Conservation (phyloP, 2,888 invertebrate species). For the Tridacna gigas region DNA sequence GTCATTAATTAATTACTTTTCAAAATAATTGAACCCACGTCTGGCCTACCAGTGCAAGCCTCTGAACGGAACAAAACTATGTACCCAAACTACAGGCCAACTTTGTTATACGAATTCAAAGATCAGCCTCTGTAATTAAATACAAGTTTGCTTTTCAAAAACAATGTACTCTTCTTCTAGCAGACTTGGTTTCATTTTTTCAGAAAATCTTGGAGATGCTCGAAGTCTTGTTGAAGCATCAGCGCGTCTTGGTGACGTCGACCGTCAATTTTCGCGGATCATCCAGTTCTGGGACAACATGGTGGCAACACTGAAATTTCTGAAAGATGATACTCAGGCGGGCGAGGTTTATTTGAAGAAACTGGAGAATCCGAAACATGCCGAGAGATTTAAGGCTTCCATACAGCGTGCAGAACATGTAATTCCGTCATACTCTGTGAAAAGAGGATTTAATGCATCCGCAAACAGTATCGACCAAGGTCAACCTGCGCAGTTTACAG, state of each 20-base stretch:
- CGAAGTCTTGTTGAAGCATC: slow-evolving; percentile 36
- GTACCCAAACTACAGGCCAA: no score
- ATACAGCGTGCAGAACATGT: slow-evolving; percentile 36
- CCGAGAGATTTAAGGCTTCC: slow-evolving; percentile 39
- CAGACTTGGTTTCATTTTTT: neutral
- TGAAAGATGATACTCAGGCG: slow-evolving; percentile 30
- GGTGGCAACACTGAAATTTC: slow-evolving; percentile 37
- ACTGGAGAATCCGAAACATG: slow-evolving; percentile 39
- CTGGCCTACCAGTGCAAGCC: no score
- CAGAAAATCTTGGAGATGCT: slow-evolving; percentile 32
- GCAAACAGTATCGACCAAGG: no score
- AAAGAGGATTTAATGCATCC: neutral
- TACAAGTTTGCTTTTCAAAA: no score
- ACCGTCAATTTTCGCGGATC: slow-evolving; percentile 35
- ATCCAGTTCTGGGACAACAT: slow-evolving; percentile 47
- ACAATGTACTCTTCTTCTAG: no score
- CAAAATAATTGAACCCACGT: no score
- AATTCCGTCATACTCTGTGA: neutral
- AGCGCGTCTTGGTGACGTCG: slow-evolving; percentile 35
- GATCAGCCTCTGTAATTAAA: no score
- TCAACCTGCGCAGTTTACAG: neutral
- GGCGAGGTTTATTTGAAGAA: slow-evolving; percentile 37
- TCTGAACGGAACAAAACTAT: no score
- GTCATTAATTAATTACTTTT: no score
- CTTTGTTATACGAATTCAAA: no score